Percentiles rank a stretch among this genome's conserved stretches.
Evolutionary conservation across 2,113 vertebrate genomes (phyloP).

Genomic region (Tachysurus fulvidraco): DNA sequence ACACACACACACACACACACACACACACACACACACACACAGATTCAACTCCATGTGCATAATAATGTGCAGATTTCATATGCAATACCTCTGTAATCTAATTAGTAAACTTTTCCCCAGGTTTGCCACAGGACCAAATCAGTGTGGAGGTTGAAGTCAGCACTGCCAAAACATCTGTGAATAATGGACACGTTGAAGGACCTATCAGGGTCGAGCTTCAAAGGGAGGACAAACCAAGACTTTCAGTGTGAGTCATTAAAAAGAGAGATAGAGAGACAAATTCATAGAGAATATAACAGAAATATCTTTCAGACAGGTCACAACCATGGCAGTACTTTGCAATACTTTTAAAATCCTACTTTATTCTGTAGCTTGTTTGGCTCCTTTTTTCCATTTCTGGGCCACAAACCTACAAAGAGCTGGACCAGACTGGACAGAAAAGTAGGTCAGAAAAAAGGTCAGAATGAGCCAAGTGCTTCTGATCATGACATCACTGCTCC

Average conservation of each 20-base stretch:
- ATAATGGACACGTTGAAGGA: conserved; percentile 45
- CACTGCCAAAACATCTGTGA: neutral
- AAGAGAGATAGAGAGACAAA: neutral
- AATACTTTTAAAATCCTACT: neutral
- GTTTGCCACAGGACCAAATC: conserved; percentile 33
- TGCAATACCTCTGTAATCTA: neutral
- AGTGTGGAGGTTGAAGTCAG: conserved; percentile 28
- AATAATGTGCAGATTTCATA: neutral
- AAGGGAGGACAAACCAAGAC: conserved; percentile 33
- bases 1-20: neutral
- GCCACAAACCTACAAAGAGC: neutral
- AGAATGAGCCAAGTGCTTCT: neutral
- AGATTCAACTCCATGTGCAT: neutral
- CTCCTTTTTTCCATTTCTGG: conserved; percentile 27
- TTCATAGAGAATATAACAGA: neutral
- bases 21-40: neutral
- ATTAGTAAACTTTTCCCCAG: conserved; percentile 12
- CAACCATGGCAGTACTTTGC: neutral
- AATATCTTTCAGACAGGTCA: neutral
- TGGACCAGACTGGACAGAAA: conserved; percentile 33
- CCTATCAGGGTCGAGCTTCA: conserved; percentile 54
- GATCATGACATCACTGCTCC: conserved; percentile 20
- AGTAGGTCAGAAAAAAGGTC: conserved; percentile 45
- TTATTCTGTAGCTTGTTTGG: neutral
- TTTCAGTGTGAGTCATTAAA: conserved; percentile 59